A percentile compares a stretch with the other conserved stretches of the same genome.
phyloP scores from a whole-genome alignment of 2,113 vertebrate genomes.

The Sylvilagus bachmani region DNA sequence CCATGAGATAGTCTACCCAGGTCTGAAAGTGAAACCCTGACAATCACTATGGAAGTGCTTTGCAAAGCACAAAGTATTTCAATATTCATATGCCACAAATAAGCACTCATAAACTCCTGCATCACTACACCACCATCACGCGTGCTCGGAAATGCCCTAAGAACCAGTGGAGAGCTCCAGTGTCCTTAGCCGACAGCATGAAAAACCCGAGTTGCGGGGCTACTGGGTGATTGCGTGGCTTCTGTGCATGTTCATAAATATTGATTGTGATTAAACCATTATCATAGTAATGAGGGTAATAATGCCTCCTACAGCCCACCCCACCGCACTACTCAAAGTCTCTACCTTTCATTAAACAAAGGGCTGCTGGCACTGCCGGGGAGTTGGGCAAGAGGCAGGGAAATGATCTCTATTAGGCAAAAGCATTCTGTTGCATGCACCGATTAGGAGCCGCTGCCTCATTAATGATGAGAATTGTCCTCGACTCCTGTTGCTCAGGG shows the following conservation, averaged over 20 bases:
- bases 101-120: neutral
- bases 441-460: conserved; percentile 33
- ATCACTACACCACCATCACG: neutral
- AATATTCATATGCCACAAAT: neutral
- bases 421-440: conserved; percentile 63
- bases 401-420: conserved; percentile 71
- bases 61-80: neutral
- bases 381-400: conserved; percentile 66
- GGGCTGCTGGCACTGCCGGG: conserved; percentile 53
- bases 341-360: conserved; percentile 59
- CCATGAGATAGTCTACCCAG: neutral
- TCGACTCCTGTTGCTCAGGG: conserved; percentile 71
- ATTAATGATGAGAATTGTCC: conserved; percentile 65
- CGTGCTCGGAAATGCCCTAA: neutral
- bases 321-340: conserved; percentile 46
- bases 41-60: neutral
- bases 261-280: conserved; percentile 76
- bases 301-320: conserved; percentile 58
- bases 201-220: neutral
- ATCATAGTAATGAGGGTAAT: conserved; percentile 70
- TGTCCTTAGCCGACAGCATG: neutral
- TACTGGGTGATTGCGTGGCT: neutral
- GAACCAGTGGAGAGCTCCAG: neutral
- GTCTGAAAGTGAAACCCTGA: neutral
- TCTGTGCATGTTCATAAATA: conserved; percentile 77